phyloP scores from a whole-genome alignment of 2,888 invertebrate species.

The Pardosa pseudoannulata region DNA sequence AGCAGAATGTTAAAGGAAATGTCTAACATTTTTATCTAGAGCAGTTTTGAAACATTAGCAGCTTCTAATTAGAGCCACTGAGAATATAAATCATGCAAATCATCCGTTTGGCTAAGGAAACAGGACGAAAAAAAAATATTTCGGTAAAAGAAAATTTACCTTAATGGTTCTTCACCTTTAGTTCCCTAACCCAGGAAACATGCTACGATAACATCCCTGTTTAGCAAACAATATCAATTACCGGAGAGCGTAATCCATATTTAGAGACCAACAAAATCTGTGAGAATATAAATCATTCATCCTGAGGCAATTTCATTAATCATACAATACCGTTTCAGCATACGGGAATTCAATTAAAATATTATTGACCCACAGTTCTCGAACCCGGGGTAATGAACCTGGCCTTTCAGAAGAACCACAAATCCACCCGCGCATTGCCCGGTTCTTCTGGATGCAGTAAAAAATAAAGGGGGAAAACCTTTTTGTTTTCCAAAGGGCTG shows the following conservation, averaged over 20 bases:
- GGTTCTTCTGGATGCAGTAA: background rate
- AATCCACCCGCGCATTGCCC: background rate
- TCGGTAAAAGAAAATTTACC: background rate
- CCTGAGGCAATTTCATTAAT: background rate
- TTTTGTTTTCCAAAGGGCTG: background rate
- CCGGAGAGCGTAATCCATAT: background rate
- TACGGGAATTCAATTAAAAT: slow-evolving; percentile 6
- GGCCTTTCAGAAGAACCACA: background rate
- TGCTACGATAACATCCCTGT: background rate
- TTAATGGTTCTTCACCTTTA: slow-evolving; percentile 4
- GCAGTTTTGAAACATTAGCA: too few relatives aligned
- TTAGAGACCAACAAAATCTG: background rate
- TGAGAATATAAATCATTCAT: background rate
- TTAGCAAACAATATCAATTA: slow-evolving; percentile 11
- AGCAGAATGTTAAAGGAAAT: too few relatives aligned
- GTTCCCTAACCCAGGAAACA: background rate
- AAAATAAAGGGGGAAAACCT: background rate
- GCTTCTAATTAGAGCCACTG: too few relatives aligned
- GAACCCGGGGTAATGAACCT: slow-evolving; percentile 10
- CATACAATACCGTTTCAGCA: background rate
- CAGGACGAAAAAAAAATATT: background rate
- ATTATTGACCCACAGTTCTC: background rate
- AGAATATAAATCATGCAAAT: background rate
- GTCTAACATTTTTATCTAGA: too few relatives aligned
- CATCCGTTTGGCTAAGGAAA: background rate